Evolutionary conservation across 2,888 invertebrate genomes (phyloP), one percentile per base, ranked within the genome.

Genomic region (Lysandra coridon): DNA sequence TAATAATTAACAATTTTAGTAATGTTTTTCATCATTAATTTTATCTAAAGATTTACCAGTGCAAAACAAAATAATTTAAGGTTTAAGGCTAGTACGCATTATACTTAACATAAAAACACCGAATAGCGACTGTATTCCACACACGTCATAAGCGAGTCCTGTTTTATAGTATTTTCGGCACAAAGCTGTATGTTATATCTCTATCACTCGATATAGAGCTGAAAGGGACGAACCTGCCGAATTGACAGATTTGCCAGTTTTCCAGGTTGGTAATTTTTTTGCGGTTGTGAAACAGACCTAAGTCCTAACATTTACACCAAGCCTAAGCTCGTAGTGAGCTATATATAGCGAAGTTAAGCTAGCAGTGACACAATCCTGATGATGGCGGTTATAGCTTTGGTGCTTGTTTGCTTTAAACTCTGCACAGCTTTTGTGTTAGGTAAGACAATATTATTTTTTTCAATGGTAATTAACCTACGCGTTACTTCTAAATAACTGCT

Each of bases 371-470:
- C 23, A 69, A 69, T 14, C 69, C 5, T 10, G 5, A 30, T 10
- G 12, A 75, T 23, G 75, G 14, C 49, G 30, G 4, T 6, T 12
- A 49, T 23, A 49, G 44, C 78, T 30, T 53, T 76, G 30, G 62
- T 77, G 14, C 12, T 69, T 33, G 6, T 77, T n/a, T 64, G 75
- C 12, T 79, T 79, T 2, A 77, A 79, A 12, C 78, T 79, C 14
- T 76, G 79, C 7, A 79, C 80, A n/a, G 40, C 78, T 12, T 57
- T 33, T 74, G 12, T 77, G 44, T 74, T 80, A 33, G 79, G 81
- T 80, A 64, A 30, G 23, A n/a, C 23, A 10, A 0, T 64, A 3
- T 30, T 64, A 3, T 30, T 30, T 64, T 30, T 62, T 60, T 14
- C 7, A 44, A 5, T 40, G 6, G 40, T 6, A 40, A 40, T 5